phyloP scores from a whole-genome alignment of 2,113 vertebrate genomes.

The Talpa occidentalis region DNA sequence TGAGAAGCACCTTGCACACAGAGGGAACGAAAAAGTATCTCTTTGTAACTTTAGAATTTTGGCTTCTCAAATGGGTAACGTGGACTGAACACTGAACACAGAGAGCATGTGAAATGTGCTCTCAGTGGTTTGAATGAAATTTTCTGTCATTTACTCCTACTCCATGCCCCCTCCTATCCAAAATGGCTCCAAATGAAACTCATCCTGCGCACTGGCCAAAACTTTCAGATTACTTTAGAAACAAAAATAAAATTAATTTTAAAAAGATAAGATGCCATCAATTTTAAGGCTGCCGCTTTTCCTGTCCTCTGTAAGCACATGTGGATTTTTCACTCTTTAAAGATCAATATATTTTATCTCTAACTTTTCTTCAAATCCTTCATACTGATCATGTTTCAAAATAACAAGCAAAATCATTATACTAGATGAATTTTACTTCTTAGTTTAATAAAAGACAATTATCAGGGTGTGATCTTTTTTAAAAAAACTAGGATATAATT shows the following conservation, averaged over 20 bases:
- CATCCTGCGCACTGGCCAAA: neutral
- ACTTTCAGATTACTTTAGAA: neutral
- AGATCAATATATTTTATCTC: neutral
- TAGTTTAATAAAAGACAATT: neutral
- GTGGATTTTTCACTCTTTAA: neutral
- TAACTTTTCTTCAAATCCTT: neutral
- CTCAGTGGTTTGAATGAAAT: too few species aligned
- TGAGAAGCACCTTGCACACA: neutral
- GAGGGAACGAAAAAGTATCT: neutral
- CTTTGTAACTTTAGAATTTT: neutral
- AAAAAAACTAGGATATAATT: neutral
- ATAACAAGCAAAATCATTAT: neutral
- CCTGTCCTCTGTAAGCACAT: neutral
- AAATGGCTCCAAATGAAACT: neutral
- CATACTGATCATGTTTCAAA: neutral
- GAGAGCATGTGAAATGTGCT: neutral
- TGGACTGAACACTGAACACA: neutral
- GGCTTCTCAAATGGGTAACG: fast-evolving
- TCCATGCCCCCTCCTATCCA: neutral
- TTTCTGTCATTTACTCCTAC: neutral
- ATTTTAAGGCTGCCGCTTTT: neutral
- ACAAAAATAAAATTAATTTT: neutral
- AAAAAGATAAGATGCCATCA: fast-evolving
- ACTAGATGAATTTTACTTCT: neutral
- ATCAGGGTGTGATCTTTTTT: neutral